phyloP scores from a whole-genome alignment of 2,797 vertebrate species.

The Silurus aristotelis region DNA sequence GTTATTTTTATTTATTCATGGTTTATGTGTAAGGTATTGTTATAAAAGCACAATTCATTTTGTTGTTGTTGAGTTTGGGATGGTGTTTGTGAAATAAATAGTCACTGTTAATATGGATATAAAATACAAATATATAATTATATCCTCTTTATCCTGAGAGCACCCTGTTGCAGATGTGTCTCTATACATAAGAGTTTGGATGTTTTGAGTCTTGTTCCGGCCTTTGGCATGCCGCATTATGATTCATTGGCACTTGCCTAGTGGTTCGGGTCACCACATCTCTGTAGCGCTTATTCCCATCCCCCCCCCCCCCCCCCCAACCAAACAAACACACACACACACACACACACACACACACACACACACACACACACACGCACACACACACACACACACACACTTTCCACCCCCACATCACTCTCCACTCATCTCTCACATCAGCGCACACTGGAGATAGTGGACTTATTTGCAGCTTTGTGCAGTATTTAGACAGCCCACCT shows the following conservation, averaged over 20 bases:
- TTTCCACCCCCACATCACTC: constrained; percentile 26
- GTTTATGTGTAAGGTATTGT: neutral
- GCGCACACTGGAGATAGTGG: constrained; percentile 42
- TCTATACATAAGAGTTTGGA: neutral
- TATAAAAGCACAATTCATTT: constrained; percentile 1
- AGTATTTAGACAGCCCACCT: constrained; percentile 48
- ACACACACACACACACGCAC: too few relatives aligned
- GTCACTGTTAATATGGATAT: constrained; percentile 3
- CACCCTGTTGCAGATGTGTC: neutral
- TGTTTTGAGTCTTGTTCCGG: constrained; percentile 4
- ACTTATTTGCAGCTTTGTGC: constrained; percentile 47
- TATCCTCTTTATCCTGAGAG: neutral
- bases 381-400: too few relatives aligned
- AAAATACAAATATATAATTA: neutral
- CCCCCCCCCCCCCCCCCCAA: too few relatives aligned
- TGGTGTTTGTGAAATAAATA: neutral
- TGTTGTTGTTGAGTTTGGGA: neutral
- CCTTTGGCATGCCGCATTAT: constrained; percentile 30
- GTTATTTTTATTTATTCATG: constrained; percentile 12
- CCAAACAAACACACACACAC: too few relatives aligned
- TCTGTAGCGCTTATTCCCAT: constrained; percentile 39
- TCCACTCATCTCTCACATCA: constrained; percentile 50
- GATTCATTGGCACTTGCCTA: constrained; percentile 10
- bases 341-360: too few relatives aligned
- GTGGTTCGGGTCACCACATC: constrained; percentile 35